phyloP scores from a whole-genome alignment of 2,797 vertebrate genomes.

The Centroberyx gerrardi region DNA sequence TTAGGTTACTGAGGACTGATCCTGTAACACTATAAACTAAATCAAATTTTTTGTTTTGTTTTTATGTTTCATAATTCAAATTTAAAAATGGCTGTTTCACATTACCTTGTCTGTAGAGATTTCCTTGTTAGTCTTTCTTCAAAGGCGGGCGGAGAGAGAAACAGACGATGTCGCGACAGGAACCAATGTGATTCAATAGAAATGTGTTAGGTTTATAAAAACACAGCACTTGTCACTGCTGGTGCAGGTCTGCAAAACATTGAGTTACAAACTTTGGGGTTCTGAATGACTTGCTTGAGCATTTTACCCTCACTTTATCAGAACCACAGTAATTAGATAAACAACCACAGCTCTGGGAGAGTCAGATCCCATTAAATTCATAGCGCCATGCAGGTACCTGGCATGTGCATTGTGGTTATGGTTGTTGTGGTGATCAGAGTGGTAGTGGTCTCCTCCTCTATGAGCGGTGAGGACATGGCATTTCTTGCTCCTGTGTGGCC shows the following conservation, averaged over 20 bases:
- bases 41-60: too few relatives aligned
- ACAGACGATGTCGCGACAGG: background rate
- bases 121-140: constrained; percentile 23
- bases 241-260: background rate
- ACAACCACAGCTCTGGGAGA: background rate
- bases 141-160: constrained; percentile 13
- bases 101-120: constrained; percentile 39
- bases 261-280: background rate
- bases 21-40: background rate
- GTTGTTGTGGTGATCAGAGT: constrained; percentile 95
- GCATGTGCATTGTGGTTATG: constrained; percentile 93
- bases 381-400: constrained; percentile 82
- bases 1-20: background rate
- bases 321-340: background rate
- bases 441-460: constrained; percentile 93
- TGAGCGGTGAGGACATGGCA: constrained; percentile 80
- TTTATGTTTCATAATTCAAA: constrained; percentile 1
- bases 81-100: constrained; percentile 38
- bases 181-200: constrained; percentile 1
- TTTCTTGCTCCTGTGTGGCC: constrained; percentile 73
- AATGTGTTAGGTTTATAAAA: background rate
- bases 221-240: background rate
- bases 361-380: background rate
- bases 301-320: background rate
- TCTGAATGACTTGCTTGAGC: background rate